A percentile compares a stretch with the other conserved stretches of the same genome.
Conservation (phyloP, 1,140 invertebrate genomes). For the Schmidtea mediterranea region DNA sequence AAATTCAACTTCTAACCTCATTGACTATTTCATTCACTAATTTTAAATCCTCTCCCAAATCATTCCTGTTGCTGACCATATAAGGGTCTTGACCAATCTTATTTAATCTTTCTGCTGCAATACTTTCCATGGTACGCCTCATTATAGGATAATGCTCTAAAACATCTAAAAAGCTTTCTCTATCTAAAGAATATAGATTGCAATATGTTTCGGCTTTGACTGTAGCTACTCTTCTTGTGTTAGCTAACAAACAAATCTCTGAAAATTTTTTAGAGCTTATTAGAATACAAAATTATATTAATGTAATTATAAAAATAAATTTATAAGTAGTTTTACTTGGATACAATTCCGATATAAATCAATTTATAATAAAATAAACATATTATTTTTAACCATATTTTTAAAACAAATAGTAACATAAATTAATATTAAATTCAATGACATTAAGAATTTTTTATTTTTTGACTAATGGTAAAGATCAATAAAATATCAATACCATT, state of each 20-base stretch:
- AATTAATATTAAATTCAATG: too few species aligned
- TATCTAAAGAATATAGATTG: conserved; percentile 83
- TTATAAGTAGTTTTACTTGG: too few species aligned
- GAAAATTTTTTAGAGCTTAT: conserved; percentile 36
- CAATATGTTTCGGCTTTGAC: conserved; percentile 91
- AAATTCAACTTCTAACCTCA: conserved; percentile 1
- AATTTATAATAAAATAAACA: too few species aligned
- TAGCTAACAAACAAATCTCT: conserved; percentile 76
- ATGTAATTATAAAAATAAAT: too few species aligned
- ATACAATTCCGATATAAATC: too few species aligned
- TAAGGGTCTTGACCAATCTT: conserved; percentile 95
- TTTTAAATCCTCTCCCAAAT: conserved; percentile 23
- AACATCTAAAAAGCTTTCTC: conserved; percentile 85
- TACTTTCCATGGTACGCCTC: conserved; percentile 89
- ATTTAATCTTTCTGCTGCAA: conserved; percentile 81
- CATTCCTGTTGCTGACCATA: conserved; percentile 59
- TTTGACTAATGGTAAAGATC: too few species aligned
- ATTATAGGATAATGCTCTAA: conserved; percentile 89
- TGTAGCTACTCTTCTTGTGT: conserved; percentile 69
- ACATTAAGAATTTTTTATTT: too few species aligned
- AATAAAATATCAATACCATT: too few species aligned
- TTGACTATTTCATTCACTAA: conserved; percentile 18
- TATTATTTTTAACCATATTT: too few species aligned
- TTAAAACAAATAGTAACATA: too few species aligned
- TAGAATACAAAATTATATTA: too few species aligned